A percentile compares a stretch with the other conserved stretches of the same genome.
Evolutionary conservation across 2,113 vertebrate genomes (phyloP).

Genomic region (Hassar affinis): DNA sequence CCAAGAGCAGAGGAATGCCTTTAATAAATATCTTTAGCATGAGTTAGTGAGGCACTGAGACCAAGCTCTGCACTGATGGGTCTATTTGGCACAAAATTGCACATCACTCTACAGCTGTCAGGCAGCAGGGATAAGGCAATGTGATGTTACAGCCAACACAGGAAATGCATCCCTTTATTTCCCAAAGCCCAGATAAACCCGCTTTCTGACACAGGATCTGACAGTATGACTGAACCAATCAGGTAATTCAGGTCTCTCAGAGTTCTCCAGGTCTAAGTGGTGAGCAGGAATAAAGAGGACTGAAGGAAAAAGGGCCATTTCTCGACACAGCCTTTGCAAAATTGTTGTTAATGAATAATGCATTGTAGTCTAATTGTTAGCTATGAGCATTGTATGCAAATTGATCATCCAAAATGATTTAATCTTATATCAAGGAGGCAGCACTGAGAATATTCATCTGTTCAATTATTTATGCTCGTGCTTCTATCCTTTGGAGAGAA

Average conservation of each 20-base stretch:
- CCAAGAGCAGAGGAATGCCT: slow-evolving; percentile 45
- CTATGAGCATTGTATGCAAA: slow-evolving; percentile 26
- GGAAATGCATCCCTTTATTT: slow-evolving; percentile 37
- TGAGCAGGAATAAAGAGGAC: background rate
- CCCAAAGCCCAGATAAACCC: slow-evolving; percentile 30
- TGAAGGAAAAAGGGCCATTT: background rate
- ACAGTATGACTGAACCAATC: slow-evolving; percentile 23
- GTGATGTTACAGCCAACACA: slow-evolving; percentile 15
- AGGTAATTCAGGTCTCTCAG: background rate
- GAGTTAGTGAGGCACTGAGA: slow-evolving; percentile 50
- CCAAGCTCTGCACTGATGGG: slow-evolving; percentile 50
- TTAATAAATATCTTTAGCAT: slow-evolving; percentile 44
- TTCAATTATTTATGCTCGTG: slow-evolving; percentile 32
- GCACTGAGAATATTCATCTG: slow-evolving; percentile 15
- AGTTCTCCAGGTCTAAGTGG: slow-evolving; percentile 17
- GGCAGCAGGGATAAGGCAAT: background rate
- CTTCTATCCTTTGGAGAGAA: slow-evolving; percentile 10
- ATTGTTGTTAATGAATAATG: slow-evolving; percentile 21
- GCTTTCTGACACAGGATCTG: slow-evolving; percentile 24
- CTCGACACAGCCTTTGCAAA: background rate
- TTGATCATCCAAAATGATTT: slow-evolving; percentile 21
- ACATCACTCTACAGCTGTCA: slow-evolving; percentile 34
- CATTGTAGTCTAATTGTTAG: slow-evolving; percentile 1
- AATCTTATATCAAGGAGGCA: slow-evolving; percentile 13
- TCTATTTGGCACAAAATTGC: slow-evolving; percentile 57